Conservation (phyloP, 1,140 invertebrate genomes). For the Atta texana region DNA sequence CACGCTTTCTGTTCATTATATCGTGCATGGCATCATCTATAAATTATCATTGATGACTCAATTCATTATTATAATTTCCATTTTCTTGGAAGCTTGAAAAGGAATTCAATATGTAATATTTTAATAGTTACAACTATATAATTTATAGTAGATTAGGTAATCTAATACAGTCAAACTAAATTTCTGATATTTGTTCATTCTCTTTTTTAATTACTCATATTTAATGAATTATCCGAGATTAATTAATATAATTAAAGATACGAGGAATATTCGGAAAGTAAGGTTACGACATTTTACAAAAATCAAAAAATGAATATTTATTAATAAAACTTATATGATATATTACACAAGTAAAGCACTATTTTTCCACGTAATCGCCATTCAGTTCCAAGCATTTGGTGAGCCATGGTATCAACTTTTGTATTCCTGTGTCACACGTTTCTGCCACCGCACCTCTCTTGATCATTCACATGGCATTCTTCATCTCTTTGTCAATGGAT, state of each 20-base stretch:
- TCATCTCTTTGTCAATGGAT: no score
- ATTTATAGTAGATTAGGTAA: background rate
- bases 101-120: background rate
- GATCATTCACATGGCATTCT: no score
- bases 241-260: conserved; percentile 10
- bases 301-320: no score
- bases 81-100: background rate
- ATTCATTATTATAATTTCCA: background rate
- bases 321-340: no score
- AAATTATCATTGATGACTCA: background rate
- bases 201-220: background rate
- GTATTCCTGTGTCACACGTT: no score
- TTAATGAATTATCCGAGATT: background rate
- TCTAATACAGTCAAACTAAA: background rate
- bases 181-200: background rate
- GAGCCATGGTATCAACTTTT: no score
- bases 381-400: no score
- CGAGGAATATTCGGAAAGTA: no score
- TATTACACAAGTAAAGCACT: no score
- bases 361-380: no score
- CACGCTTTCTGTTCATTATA: background rate
- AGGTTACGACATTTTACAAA: no score
- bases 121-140: background rate
- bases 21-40: background rate
- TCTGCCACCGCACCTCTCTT: no score